phyloP scores from a whole-genome alignment of 1,140 invertebrate species.

The Lepidurus arcticus region DNA sequence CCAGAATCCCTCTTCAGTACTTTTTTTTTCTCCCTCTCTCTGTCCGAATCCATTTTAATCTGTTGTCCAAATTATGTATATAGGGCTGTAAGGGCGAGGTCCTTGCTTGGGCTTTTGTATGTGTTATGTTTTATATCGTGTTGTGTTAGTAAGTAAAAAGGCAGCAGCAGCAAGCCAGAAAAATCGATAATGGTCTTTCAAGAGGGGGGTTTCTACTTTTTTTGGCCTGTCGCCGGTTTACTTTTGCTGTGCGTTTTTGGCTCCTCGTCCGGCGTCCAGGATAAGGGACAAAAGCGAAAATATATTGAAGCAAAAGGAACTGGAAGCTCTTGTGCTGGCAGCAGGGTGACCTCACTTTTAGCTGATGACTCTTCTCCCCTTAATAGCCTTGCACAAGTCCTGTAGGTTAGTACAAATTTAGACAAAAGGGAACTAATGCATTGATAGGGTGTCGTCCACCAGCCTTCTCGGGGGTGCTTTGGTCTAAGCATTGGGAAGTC shows the following conservation, averaged over 20 bases:
- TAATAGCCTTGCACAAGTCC: conserved; percentile 18
- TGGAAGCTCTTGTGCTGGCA: conserved; percentile 1
- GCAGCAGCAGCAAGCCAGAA: conserved; percentile 13
- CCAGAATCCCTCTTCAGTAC: neutral
- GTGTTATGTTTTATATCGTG: neutral
- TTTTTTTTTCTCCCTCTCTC: neutral
- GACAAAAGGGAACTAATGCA: conserved; percentile 19
- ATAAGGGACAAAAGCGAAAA: conserved; percentile 8
- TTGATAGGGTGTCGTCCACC: neutral
- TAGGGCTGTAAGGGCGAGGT: conserved; percentile 17
- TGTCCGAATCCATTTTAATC: conserved; percentile 16
- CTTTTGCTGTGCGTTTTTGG: conserved; percentile 2
- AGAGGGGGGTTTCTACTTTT: neutral
- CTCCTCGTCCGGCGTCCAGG: neutral
- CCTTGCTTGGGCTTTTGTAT: neutral
- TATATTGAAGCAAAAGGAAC: neutral
- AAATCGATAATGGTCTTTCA: conserved; percentile 22
- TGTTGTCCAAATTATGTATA: conserved; percentile 10
- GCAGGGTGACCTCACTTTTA: conserved; percentile 21
- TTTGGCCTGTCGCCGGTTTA: conserved; percentile 17
- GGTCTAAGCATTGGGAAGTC: neutral
- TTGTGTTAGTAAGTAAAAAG: neutral
- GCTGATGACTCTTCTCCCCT: conserved; percentile 14
- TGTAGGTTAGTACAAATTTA: neutral
- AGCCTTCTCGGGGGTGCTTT: neutral